phyloP scores from a whole-genome alignment of 2,113 vertebrate species.

The Megaptera novaeangliae region DNA sequence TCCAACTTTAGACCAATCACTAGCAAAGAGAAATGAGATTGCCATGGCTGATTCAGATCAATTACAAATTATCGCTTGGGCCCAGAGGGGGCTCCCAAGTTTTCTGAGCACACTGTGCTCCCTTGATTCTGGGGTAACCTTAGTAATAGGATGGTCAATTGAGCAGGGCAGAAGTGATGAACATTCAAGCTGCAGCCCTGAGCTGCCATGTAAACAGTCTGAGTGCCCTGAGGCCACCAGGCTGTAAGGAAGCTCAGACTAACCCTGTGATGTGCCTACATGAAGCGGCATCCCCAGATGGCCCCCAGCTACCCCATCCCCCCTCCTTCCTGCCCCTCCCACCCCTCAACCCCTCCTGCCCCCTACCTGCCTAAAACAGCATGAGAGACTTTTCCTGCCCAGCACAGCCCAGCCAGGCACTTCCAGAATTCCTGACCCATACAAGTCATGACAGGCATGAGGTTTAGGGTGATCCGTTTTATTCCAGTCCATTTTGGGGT shows the following conservation, averaged over 20 bases:
- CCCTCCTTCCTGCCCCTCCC: neutral
- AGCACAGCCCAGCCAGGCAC: neutral
- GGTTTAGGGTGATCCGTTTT: neutral
- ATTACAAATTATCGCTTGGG: neutral
- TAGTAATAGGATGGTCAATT: neutral
- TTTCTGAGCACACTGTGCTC: neutral
- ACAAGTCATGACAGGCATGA: neutral
- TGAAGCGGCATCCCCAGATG: neutral
- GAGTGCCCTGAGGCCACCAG: neutral
- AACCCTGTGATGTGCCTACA: fast-evolving
- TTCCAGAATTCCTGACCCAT: neutral
- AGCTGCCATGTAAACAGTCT: neutral
- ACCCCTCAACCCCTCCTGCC: too few species aligned
- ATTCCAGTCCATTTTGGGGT: neutral
- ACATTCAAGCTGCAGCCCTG: neutral
- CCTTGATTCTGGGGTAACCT: neutral
- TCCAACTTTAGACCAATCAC: neutral
- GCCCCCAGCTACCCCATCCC: neutral
- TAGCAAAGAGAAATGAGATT: neutral
- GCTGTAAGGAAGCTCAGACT: neutral
- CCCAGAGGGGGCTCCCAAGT: neutral
- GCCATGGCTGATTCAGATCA: neutral
- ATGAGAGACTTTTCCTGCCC: neutral
- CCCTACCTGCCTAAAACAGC: neutral
- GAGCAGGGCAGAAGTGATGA: too few species aligned